A percentile compares a stretch with the other conserved stretches of the same genome.
Conservation (phyloP, 2,113 vertebrate species). For the Urocolius indicus region DNA sequence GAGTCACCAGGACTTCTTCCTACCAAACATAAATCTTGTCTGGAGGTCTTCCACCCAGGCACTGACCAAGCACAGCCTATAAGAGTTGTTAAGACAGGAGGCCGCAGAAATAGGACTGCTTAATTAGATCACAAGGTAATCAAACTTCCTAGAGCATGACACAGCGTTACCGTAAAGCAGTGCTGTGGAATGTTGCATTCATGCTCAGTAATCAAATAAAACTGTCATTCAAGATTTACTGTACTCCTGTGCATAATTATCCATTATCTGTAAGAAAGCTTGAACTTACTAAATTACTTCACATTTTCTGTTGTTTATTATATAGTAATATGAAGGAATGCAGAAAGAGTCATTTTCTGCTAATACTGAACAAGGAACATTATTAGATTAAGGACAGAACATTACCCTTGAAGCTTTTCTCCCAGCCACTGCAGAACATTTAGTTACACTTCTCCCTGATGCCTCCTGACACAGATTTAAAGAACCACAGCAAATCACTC, state of each 20-base stretch:
- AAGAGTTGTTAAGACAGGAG: not conserved
- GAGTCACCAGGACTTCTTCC: not conserved
- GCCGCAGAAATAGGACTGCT: not conserved
- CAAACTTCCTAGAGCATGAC: not conserved
- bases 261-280: conserved; percentile 48
- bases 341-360: conserved; percentile 50
- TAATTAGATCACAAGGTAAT: not conserved
- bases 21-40: not conserved
- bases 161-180: not conserved
- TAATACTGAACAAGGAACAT: conserved; percentile 45
- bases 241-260: conserved; percentile 34
- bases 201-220: conserved; percentile 38
- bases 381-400: conserved; percentile 62
- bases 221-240: conserved; percentile 36
- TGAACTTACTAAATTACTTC: conserved; percentile 52
- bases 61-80: not conserved
- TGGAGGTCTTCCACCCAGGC: not conserved
- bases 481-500: conserved; percentile 20
- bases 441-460: conserved; percentile 13
- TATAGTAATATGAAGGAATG: conserved; percentile 22
- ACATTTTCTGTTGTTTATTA: conserved; percentile 54
- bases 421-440: conserved; percentile 17
- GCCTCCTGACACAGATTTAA: conserved; percentile 5
- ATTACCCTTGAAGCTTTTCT: conserved; percentile 55
- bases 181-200: not conserved